phyloP scores from a whole-genome alignment of 2,113 vertebrate genomes.

The Chlamydotis undulata region DNA sequence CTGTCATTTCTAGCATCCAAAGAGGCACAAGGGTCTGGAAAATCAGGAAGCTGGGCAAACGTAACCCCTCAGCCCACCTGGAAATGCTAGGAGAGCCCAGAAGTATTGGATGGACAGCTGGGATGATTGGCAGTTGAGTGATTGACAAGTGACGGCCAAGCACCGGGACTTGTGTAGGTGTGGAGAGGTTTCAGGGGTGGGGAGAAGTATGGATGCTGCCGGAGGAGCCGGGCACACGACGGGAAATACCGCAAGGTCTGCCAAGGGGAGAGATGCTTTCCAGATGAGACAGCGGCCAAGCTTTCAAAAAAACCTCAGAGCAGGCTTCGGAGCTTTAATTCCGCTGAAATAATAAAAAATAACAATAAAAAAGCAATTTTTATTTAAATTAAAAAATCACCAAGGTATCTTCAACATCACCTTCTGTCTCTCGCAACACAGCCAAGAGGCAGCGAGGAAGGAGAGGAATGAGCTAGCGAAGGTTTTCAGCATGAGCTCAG shows the following conservation, averaged over 20 bases:
- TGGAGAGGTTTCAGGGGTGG: neutral
- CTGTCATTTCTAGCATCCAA: neutral
- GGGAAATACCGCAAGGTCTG: neutral
- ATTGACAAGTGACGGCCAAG: neutral
- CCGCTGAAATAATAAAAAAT: neutral
- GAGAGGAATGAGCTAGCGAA: neutral
- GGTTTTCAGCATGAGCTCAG: neutral
- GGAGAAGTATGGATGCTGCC: neutral
- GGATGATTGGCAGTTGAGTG: neutral
- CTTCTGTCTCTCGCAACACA: neutral
- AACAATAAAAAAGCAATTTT: neutral
- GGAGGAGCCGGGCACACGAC: fast-evolving
- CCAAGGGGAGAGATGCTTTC: neutral
- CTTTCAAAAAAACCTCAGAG: neutral
- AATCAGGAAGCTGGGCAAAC: neutral
- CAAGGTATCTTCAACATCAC: neutral
- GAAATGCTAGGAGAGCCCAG: neutral
- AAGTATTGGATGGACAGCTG: fast-evolving
- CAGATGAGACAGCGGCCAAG: neutral
- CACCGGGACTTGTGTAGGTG: neutral
- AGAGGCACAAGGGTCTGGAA: neutral
- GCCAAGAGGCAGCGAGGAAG: neutral
- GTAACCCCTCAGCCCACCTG: neutral
- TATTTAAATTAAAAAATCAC: neutral
- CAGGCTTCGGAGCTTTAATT: neutral